Evolutionary conservation across 30 jellyfish, hydroid and myxozoan species (phyloP).

Genomic region (Calvadosia cruxmelitensis): DNA sequence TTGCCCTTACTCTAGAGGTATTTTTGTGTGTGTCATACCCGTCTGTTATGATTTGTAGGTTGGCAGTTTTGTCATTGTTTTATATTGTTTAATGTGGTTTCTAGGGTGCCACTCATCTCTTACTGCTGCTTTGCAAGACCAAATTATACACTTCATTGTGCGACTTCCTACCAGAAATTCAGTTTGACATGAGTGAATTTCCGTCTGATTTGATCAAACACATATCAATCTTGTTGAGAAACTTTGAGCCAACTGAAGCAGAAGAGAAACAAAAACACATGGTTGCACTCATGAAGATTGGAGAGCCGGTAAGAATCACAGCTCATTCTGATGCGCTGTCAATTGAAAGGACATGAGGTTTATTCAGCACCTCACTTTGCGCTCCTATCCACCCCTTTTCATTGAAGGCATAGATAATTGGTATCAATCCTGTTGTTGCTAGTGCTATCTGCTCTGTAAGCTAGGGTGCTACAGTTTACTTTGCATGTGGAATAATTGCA

Average conservation of each 20-base stretch:
- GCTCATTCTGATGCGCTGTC: too few species aligned
- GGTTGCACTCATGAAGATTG: not conserved
- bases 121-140: not conserved
- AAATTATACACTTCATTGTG: not conserved
- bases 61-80: not conserved
- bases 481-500: too few species aligned
- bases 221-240: not conserved
- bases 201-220: not conserved
- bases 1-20: not conserved
- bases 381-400: too few species aligned
- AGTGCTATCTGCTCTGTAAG: too few species aligned
- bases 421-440: too few species aligned
- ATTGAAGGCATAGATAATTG: too few species aligned
- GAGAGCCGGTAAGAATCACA: not conserved
- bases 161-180: not conserved
- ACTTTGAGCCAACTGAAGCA: not conserved
- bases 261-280: not conserved
- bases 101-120: conserved; percentile 1
- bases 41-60: not conserved
- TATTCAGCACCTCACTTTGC: too few species aligned
- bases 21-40: not conserved
- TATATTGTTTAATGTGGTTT: not conserved
- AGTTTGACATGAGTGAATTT: not conserved
- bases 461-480: too few species aligned
- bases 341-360: too few species aligned